Evolutionary conservation across 2,113 vertebrate genomes (phyloP).

Genomic region (Cryptomyrus ogoouensis): DNA sequence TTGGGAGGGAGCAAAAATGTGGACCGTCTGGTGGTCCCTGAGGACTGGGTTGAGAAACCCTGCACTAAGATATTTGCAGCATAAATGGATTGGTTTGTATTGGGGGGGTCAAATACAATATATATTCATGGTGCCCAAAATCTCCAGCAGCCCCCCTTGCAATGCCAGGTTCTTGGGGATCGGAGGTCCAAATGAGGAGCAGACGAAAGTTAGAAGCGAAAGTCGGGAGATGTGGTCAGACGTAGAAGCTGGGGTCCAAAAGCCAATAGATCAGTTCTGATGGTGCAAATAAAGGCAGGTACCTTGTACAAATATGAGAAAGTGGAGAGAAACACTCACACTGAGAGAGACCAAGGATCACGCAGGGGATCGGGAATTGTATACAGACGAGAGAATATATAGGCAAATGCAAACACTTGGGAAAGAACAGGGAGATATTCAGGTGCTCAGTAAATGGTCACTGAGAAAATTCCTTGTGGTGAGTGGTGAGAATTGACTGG

Average conservation of each 20-base stretch:
- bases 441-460: too few relatives aligned
- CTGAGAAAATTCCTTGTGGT: background rate
- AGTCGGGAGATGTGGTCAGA: background rate
- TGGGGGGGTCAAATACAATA: background rate
- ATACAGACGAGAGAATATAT: background rate
- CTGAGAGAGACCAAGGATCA: background rate
- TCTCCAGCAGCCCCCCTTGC: background rate
- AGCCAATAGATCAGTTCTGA: background rate
- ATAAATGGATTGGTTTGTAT: background rate
- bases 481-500: background rate
- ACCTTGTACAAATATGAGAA: background rate
- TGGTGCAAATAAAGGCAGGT: background rate
- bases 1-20: too few relatives aligned
- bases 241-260: background rate
- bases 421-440: background rate
- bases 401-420: background rate
- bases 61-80: background rate
- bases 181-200: background rate
- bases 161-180: background rate
- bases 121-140: background rate
- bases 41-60: too few relatives aligned
- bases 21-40: too few relatives aligned
- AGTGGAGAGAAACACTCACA: background rate
- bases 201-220: too few relatives aligned
- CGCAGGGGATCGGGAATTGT: background rate